Conservation (phyloP, 1,140 invertebrate species). For the Zophobas morio region DNA sequence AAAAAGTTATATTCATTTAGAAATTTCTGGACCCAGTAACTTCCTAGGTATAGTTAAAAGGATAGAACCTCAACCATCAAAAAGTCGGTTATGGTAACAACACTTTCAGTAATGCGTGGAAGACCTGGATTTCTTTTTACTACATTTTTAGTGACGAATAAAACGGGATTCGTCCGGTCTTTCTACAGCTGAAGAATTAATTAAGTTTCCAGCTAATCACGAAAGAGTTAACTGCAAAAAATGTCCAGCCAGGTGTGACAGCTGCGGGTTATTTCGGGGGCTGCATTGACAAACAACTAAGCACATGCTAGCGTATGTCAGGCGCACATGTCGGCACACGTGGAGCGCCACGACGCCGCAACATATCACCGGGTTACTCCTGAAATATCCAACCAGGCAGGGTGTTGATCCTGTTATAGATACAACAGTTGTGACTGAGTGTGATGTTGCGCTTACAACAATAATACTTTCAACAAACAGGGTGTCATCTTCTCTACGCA, state of each 20-base stretch:
- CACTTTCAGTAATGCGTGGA: background rate
- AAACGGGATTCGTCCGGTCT: background rate
- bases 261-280: constrained; percentile 62
- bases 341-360: constrained; percentile 60
- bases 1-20: no score
- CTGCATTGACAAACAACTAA: constrained; percentile 58
- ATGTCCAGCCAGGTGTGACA: constrained; percentile 64
- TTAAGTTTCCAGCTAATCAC: constrained; percentile 56
- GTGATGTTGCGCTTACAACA: constrained; percentile 12
- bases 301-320: constrained; percentile 61
- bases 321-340: constrained; percentile 62
- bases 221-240: constrained; percentile 59
- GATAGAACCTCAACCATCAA: no score
- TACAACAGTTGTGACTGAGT: constrained; percentile 37
- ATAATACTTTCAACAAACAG: constrained; percentile 27
- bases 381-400: constrained; percentile 52
- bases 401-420: constrained; percentile 42
- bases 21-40: background rate
- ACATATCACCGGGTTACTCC: constrained; percentile 53
- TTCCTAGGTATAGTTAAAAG: no score
- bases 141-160: background rate
- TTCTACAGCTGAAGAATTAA: constrained; percentile 31
- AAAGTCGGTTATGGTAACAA: background rate
- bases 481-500: constrained; percentile 24
- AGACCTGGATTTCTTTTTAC: background rate